Evolutionary conservation across 1,140 invertebrate genomes (phyloP), one percentile per base, ranked within the genome.

Genomic region (Melipona quadrifasciata): DNA sequence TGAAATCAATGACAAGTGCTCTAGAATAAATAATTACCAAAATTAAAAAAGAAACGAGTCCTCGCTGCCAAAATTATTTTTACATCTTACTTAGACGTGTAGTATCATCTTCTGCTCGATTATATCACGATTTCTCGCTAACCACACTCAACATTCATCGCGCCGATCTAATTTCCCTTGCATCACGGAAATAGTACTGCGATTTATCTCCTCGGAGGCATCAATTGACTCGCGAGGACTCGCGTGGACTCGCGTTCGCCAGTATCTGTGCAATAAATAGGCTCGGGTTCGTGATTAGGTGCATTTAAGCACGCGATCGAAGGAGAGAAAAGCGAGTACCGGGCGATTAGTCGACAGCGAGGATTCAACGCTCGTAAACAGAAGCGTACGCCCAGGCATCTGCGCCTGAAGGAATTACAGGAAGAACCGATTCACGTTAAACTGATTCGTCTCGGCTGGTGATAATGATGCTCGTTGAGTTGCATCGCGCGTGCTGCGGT

Each of bases 341-440:
- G 34, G 64, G 65, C 27, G 27, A 70, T 79, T 70, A 79, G 31
- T 67, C n/a, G 51, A 55, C 31, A 64, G 16, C 71, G 27, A 55
- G 27, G 47, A 74, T 75, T 75, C 80, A 34, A 47, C 10, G 39
- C 71, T 53, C 71, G 71, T 82, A 75, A 65, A 67, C n/a, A 76
- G 72, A 55, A 53, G 39, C 72, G 73, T 67, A 82, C 72, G 80
- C 72, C 2, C 51, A 67, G 61, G 80, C 11, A 82, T 82, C 34
- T 10, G 51, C 31, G 24, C 58, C 31, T 19, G 72, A 67, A n/a
- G 72, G 80, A 76, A 76, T 76, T 67, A 27, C 72, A 64, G 72
- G 80, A 76, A 76, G 80, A 55, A 76, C 31, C 24, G 80, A 82
- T 76, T 82, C 80, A 21, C 51, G 72, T 64, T 39, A 31, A 64